Base-by-base conservation (phyloP, 2,888 invertebrate species). In the Lithophane socia region DNA sequence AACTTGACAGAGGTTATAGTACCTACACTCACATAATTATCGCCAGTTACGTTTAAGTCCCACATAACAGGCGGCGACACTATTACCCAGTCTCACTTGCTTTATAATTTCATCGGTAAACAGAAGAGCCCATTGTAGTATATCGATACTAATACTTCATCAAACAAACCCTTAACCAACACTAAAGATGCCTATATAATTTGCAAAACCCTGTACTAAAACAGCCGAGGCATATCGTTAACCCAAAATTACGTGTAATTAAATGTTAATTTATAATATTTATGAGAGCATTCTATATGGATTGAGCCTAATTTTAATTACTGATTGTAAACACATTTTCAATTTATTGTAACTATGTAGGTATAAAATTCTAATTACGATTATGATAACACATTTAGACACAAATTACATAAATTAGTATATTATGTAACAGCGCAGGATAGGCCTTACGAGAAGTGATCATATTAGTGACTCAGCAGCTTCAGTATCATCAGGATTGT, bases 301-400 rank as follows among this genome's bases (percentile, higher is more conserved):
- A 78, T 65, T 61, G 37, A 47, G n/a, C 66, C 49, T 72, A 66
- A 80, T 86, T 73, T 75, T 83, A 82, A 85, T 86, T 75, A 85
- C 60, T 64, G 52, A 60, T 60, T 68, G 66, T 70, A 66, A 60
- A 76, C 80, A 78, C 18, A 58, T 52, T 74, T 79, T 58, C n/a
- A 84, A 72, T 75, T 63, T 77, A 69, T 72, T 73, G 3, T 69
- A 21, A 69, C 47, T 72, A 65, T 42, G 16, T 80, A 60, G 12
- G 54, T 21, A 54, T 82, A 49, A 63, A 24, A 77, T 77, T 52
- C 44, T 24, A 24, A 44, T 58, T 10, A 18, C 29, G 13, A 44
- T 49, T 64, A 52, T 56, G 56, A 64, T 64, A 72, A 63, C 24
- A 63, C 37, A 47, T 8, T 9, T 18, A 29, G 7, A 29, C 7